Conservation (phyloP, 2,797 vertebrate genomes). For the Eospalax fontanierii region DNA sequence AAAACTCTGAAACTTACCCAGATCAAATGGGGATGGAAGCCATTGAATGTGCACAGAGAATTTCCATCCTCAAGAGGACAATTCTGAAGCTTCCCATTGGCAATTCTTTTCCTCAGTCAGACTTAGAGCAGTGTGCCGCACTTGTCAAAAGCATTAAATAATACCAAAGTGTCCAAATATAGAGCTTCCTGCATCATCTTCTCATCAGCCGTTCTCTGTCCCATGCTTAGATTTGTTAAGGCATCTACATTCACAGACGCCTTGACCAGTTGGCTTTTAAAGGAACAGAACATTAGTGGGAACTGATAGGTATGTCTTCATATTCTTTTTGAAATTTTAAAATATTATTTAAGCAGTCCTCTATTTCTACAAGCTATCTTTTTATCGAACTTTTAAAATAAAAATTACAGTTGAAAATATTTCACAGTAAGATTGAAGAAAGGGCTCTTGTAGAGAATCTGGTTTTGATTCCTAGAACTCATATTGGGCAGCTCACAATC, state of each 20-base stretch:
- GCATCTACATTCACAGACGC: neutral
- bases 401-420: neutral
- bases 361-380: neutral
- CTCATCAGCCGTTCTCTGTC: neutral
- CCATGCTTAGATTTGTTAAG: neutral
- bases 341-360: neutral
- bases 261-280: neutral
- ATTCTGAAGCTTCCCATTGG: neutral
- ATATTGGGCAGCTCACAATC: too few relatives aligned
- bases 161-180: neutral
- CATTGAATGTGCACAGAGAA: neutral
- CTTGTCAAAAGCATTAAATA: neutral
- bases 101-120: neutral
- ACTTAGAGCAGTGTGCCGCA: neutral
- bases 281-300: too few relatives aligned
- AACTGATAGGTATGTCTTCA: neutral
- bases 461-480: too few relatives aligned
- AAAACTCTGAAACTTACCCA: fast-evolving
- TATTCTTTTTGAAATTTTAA: neutral
- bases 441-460: too few relatives aligned
- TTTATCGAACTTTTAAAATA: neutral
- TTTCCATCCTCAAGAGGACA: neutral
- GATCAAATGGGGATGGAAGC: neutral
- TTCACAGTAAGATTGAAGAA: too few relatives aligned
- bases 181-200: neutral